Conservation (phyloP, 2,888 invertebrate genomes). For the Drosophila picticornis region DNA sequence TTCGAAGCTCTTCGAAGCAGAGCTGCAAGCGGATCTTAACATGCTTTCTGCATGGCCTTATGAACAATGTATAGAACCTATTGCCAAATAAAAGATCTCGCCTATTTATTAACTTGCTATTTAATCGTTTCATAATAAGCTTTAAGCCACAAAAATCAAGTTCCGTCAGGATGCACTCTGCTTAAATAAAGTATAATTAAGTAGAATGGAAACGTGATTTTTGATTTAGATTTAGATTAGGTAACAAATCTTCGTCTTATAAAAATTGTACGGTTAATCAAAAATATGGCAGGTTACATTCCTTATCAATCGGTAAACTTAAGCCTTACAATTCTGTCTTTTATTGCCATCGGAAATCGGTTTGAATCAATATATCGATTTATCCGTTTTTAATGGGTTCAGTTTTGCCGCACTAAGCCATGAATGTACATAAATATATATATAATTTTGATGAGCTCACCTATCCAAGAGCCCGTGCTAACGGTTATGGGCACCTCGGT, state of each 20-base stretch:
- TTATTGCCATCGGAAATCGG: not conserved
- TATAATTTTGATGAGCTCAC: slow-evolving; percentile 62
- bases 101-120: not conserved
- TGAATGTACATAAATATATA: not conserved
- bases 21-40: not conserved
- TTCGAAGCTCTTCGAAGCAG: not conserved
- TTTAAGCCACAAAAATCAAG: not conserved
- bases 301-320: not conserved
- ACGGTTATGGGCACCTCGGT: slow-evolving; percentile 87
- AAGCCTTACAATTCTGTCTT: not conserved
- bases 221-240: too few species aligned
- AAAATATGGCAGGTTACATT: not conserved
- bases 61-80: not conserved
- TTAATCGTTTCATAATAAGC: not conserved
- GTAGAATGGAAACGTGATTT: not conserved
- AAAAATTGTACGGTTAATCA: not conserved
- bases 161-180: not conserved
- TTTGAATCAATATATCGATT: not conserved
- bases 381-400: not conserved
- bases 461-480: slow-evolving; percentile 92
- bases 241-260: not conserved
- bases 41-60: not conserved
- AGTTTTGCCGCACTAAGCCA: too few species aligned
- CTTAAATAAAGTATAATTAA: not conserved
- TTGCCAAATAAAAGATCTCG: too few species aligned